Evolutionary conservation across 2,888 invertebrate genomes (phyloP).

Genomic region (Didymodactylos carnosus): DNA sequence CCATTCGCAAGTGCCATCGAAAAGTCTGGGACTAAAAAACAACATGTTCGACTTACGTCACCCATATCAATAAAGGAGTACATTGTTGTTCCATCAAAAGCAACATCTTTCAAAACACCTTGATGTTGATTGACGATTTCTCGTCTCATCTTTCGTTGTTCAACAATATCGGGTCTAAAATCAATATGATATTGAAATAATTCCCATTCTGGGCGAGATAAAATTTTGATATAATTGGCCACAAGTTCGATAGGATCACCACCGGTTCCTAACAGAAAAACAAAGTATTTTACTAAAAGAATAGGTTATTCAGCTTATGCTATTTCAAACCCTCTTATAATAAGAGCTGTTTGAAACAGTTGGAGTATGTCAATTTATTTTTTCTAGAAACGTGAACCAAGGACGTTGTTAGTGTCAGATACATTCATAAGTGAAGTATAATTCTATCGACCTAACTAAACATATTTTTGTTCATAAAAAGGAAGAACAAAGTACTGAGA

Average conservation of each 20-base stretch:
- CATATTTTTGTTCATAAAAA: too few relatives aligned
- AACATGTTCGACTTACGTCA: too few relatives aligned
- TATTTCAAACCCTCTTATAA: too few relatives aligned
- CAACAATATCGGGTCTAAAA: neutral
- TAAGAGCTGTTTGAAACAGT: too few relatives aligned
- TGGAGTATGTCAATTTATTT: neutral
- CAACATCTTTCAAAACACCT: neutral
- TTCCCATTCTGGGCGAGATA: conserved; percentile 2
- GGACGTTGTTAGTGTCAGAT: too few relatives aligned
- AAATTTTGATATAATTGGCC: conserved; percentile 2
- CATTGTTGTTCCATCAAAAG: conserved; percentile 5
- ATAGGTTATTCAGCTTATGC: too few relatives aligned
- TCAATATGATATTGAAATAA: conserved; percentile 11
- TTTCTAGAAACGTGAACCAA: neutral
- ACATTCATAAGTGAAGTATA: too few relatives aligned
- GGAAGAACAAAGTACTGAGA: too few relatives aligned
- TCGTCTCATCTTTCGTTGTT: neutral
- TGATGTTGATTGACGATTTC: conserved; percentile 3
- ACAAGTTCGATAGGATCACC: neutral
- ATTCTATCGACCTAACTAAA: too few relatives aligned
- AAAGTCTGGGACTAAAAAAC: too few relatives aligned
- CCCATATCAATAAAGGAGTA: conserved; percentile 5
- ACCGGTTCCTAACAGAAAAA: neutral
- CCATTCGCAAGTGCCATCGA: too few relatives aligned
- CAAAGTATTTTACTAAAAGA: neutral